Evolutionary conservation across 2,113 vertebrate genomes (phyloP).

Genomic region (Gopherus flavomarginatus): DNA sequence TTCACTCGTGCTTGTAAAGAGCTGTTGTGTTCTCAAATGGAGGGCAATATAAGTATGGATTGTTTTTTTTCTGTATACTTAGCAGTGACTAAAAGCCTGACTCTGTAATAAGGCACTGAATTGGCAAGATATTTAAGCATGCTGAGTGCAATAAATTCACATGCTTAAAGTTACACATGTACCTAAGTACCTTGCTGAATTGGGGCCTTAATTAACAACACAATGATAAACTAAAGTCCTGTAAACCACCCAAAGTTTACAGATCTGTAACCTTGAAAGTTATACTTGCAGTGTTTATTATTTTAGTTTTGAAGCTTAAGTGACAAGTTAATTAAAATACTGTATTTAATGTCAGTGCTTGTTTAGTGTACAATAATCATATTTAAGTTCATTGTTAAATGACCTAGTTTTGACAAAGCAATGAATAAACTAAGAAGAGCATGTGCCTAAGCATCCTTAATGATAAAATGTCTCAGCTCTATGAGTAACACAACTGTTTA

Average conservation of each 20-base stretch:
- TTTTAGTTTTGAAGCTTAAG: not conserved
- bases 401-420: not conserved
- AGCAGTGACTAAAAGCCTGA: not conserved
- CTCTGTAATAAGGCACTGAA: not conserved
- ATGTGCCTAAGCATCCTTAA: not conserved
- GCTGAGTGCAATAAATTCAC: not conserved
- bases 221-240: not conserved
- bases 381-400: constrained; percentile 22
- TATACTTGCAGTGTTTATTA: not conserved
- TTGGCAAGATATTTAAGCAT: not conserved
- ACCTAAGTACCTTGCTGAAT: not conserved
- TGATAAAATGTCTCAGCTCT: not conserved
- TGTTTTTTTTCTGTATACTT: not conserved
- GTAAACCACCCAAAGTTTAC: not conserved
- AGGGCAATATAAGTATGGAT: not conserved
- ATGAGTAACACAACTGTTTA: not conserved
- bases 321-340: constrained; percentile 11
- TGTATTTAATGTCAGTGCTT: constrained; percentile 3
- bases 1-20: not conserved
- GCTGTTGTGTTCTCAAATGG: not conserved
- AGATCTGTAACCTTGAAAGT: constrained; percentile 9
- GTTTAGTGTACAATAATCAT: constrained; percentile 8
- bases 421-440: not conserved
- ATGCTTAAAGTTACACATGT: not conserved
- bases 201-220: not conserved